These are phyloP conservation scores for Drosophila navojoa DNA, from an alignment of 1,140 invertebrate genomes.

Conservation along the genomic window DNA sequence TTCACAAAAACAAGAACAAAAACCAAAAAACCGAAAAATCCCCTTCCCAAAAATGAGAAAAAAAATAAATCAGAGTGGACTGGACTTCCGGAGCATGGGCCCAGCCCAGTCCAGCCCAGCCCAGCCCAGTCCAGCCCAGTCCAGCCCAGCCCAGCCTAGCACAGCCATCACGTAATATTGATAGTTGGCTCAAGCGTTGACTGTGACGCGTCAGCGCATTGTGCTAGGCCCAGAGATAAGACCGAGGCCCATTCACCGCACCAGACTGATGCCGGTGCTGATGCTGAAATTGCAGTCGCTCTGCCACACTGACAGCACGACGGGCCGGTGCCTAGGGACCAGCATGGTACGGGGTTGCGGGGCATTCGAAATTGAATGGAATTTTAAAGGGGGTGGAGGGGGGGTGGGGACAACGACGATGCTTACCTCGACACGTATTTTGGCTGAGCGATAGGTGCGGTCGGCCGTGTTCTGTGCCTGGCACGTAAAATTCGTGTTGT, in stretches of 20 bases:
- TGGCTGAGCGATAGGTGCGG: conserved; percentile 87
- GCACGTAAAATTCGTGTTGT: conserved; percentile 92
- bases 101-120: background rate
- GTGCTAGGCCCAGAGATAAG: conserved; percentile 50
- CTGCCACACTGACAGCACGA: background rate
- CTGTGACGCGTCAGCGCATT: conserved; percentile 57
- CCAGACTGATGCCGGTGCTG: background rate
- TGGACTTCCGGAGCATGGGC: background rate
- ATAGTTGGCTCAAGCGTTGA: conserved; percentile 62
- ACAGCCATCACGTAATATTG: conserved; percentile 61
- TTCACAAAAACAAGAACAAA: conserved; percentile 33
- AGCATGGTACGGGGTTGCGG: too few species aligned
- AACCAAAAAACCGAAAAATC: too few species aligned
- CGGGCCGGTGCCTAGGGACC: too few species aligned
- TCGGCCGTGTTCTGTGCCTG: conserved; percentile 90
- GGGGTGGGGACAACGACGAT: background rate
- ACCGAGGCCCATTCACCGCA: background rate
- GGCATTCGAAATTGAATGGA: background rate
- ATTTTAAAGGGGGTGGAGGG: background rate
- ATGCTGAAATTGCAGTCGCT: conserved; percentile 30
- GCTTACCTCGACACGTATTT: conserved; percentile 87
- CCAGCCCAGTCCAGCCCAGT: background rate
- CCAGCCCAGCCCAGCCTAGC: background rate
- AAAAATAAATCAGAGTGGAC: conserved; percentile 9
- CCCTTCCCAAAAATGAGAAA: background rate